phyloP scores from a whole-genome alignment of 2,797 vertebrate species.

The Coendou prehensilis region DNA sequence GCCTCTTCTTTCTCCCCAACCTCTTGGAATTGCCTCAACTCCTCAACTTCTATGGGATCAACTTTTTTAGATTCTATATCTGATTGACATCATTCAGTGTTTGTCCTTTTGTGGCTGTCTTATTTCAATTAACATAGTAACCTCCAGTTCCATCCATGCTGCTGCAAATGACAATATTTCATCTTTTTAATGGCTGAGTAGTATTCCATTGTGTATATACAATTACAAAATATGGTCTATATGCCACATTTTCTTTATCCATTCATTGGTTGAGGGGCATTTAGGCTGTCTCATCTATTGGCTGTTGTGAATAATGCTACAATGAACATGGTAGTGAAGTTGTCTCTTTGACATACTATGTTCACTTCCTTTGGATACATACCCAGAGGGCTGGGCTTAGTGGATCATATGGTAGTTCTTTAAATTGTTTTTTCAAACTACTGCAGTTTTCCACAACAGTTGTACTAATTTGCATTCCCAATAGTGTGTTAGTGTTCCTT shows the following conservation, averaged over 20 bases:
- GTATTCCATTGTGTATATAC: not conserved
- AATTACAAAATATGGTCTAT: not conserved
- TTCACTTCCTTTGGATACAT: not conserved
- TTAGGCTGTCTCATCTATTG: not conserved
- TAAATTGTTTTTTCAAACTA: not conserved
- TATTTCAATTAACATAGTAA: not conserved
- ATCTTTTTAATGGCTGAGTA: not conserved
- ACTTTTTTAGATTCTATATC: not conserved
- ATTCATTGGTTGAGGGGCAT: not conserved
- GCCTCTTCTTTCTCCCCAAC: not conserved
- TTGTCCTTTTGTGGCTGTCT: not conserved
- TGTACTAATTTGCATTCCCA: not conserved
- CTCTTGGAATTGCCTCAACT: not conserved
- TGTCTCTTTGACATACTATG: not conserved
- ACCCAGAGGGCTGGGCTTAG: not conserved
- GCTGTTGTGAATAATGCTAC: not conserved
- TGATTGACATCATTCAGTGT: not conserved
- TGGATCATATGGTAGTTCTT: not conserved
- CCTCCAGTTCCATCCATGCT: not conserved
- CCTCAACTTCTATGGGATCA: not conserved
- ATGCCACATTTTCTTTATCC: not conserved
- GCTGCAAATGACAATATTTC: not conserved
- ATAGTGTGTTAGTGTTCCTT: not conserved
- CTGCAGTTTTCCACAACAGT: not conserved
- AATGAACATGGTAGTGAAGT: not conserved